Evolutionary conservation across 2,888 invertebrate species (phyloP), one percentile per base, ranked within the genome.

Genomic region (Geotrupes spiniger): DNA sequence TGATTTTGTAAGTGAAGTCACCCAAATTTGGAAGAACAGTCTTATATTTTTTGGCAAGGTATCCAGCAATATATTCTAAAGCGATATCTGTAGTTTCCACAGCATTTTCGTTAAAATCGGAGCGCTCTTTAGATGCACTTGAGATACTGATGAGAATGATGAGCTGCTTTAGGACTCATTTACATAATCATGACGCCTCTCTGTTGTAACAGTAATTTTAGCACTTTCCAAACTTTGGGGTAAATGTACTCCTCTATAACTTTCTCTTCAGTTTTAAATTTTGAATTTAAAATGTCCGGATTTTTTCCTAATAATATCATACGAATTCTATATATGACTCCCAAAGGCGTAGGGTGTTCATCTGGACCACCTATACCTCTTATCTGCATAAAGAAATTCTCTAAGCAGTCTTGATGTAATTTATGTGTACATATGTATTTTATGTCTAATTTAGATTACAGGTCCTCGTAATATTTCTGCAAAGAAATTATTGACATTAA

Each of bases 261-360:
- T 25, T 27, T 28, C 10, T n/a, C 17, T 4, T 11, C 41, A n/a
- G 41, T 41, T 4, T 41, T 41, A 9, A 41, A 4, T n/a, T 27
- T 9, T 9, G 41, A 10, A 14, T 41, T 28, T 21, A 41, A 41
- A 17, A 15, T 38, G 2, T 21, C 38, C 4, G 38, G 41, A 27
- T 41, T 41, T 41, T 25, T 41, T 27, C 41, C 41, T 2, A 41
- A 28, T n/a, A 41, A 27, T 9, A 41, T 41, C 28, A 28, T 27
- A n/a, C 28, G 11, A 41, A n/a, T 25, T 11, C 41, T 25, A 3
- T 41, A 28, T 4, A 27, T 41, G n/a, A 28, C 41, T 4, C 17
- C 11, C 9, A 38, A 21, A 10, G 39, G 39, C 15, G 17, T 38
- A 17, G 41, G 41, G 28, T 41, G 41, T 27, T 41, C 41, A 28